phyloP scores from a whole-genome alignment of 2,113 vertebrate genomes.

The Sapayoa aenigma region DNA sequence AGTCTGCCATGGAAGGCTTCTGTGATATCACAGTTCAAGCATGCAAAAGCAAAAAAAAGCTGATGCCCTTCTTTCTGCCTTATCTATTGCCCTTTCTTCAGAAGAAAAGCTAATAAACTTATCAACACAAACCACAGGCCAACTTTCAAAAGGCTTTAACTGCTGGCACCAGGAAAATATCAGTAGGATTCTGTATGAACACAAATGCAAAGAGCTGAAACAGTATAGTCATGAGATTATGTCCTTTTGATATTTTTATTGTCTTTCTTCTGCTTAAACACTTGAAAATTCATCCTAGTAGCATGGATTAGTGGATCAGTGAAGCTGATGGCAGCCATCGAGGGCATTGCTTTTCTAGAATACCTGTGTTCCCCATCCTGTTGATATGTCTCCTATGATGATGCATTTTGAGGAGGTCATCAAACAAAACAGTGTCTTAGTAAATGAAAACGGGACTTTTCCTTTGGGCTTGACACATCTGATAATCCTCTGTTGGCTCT shows the following conservation, averaged over 20 bases:
- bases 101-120: conserved; percentile 51
- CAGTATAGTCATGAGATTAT: background rate
- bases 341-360: background rate
- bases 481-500: background rate
- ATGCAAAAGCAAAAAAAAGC: conserved; percentile 13
- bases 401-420: background rate
- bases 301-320: fast-evolving
- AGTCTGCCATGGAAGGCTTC: background rate
- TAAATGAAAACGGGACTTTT: background rate
- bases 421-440: background rate
- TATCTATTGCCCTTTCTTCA: conserved; percentile 49
- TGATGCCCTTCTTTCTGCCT: conserved; percentile 45
- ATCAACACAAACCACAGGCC: conserved; percentile 34
- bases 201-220: background rate
- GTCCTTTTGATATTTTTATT: background rate
- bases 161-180: conserved; percentile 20
- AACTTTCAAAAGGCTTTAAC: conserved; percentile 32
- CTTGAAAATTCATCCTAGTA: background rate
- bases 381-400: background rate
- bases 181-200: background rate
- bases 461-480: background rate
- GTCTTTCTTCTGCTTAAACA: background rate
- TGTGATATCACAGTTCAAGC: background rate
- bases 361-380: background rate
- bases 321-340: background rate